These are phyloP conservation scores for Heliconius sara DNA, from an alignment of 2,888 invertebrate species.

Conservation along the genomic window DNA sequence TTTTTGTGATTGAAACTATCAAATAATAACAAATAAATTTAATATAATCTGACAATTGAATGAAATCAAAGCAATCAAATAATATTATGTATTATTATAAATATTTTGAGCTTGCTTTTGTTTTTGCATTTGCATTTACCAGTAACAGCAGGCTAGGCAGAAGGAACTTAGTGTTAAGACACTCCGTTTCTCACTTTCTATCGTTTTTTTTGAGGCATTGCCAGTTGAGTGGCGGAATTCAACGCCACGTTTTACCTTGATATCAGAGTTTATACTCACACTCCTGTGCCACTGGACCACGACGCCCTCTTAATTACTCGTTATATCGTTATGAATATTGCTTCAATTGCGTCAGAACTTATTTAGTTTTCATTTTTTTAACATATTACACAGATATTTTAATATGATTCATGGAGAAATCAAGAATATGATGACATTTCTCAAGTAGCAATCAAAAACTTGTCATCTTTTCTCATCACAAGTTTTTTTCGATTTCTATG, in stretches of 20 bases:
- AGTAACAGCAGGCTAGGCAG: too few species aligned
- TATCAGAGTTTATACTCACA: too few species aligned
- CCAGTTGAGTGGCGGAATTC: too few species aligned
- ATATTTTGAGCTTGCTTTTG: neutral
- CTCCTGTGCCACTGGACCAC: too few species aligned
- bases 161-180: too few species aligned
- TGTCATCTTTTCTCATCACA: neutral
- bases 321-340: too few species aligned
- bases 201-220: too few species aligned
- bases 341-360: neutral
- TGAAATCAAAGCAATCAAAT: neutral
- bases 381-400: neutral
- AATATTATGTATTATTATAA: neutral
- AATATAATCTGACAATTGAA: neutral
- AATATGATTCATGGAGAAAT: conserved; percentile 12
- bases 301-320: too few species aligned
- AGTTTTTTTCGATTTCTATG: conserved; percentile 9
- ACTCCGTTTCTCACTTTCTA: too few species aligned
- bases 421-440: conserved; percentile 15
- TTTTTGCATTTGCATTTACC: too few species aligned
- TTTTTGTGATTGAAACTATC: neutral
- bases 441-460: neutral
- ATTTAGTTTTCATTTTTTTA: neutral
- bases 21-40: neutral
- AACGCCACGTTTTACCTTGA: too few species aligned